Conservation (phyloP, 2,888 invertebrate genomes). For the Amphipyra berbera region DNA sequence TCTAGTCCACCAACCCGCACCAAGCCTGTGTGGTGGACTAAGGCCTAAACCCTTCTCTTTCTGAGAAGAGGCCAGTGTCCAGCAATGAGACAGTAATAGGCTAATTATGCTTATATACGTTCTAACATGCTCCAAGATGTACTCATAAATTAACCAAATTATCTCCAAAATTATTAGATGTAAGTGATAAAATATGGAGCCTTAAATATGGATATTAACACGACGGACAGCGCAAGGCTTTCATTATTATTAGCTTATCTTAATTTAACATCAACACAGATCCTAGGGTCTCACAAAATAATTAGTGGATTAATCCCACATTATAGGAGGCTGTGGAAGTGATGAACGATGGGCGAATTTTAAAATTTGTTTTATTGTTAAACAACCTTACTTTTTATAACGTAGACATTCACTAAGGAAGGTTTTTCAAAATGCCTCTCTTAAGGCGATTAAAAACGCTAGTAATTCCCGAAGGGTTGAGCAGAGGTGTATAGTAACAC, state of each 20-base stretch:
- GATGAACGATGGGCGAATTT: constrained; percentile 41
- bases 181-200: constrained; percentile 52
- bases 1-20: no score
- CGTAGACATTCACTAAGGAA: no score
- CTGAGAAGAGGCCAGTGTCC: no score
- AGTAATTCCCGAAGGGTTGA: no score
- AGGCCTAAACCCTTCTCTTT: no score
- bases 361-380: no score
- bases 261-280: constrained; percentile 64
- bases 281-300: constrained; percentile 69
- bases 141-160: constrained; percentile 45
- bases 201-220: constrained; percentile 58
- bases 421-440: no score
- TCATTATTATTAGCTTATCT: constrained; percentile 63
- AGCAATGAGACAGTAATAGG: no score
- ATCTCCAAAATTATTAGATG: constrained; percentile 52
- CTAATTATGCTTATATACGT: neutral
- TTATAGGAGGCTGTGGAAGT: constrained; percentile 28
- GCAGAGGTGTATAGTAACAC: no score
- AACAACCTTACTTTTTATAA: no score
- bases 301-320: constrained; percentile 69
- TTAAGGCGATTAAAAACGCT: no score
- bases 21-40: no score
- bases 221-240: constrained; percentile 41
- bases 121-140: constrained; percentile 8